A percentile compares a stretch with the other conserved stretches of the same genome.
Conservation (phyloP, 1,140 invertebrate genomes). For the Phthorimaea operculella region DNA sequence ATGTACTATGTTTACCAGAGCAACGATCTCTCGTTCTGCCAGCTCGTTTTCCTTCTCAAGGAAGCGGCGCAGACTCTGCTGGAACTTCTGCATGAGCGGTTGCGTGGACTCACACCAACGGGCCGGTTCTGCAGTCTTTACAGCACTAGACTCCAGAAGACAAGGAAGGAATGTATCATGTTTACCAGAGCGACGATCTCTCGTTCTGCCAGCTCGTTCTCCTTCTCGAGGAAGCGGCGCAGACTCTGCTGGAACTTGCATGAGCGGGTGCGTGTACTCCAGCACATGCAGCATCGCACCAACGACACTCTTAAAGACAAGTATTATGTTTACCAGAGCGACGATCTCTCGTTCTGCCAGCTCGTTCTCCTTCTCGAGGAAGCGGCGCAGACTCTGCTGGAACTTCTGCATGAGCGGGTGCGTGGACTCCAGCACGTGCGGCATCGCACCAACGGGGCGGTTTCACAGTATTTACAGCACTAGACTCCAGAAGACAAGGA, state of each 20-base stretch:
- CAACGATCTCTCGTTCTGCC: too few relatives aligned
- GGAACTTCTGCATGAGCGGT: conserved; percentile 63
- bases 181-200: conserved; percentile 55
- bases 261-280: conserved; percentile 57
- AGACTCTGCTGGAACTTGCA: conserved; percentile 62
- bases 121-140: too few relatives aligned
- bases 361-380: conserved; percentile 57
- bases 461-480: too few relatives aligned
- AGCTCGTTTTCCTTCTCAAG: conserved; percentile 56
- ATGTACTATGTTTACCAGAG: too few relatives aligned
- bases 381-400: conserved; percentile 52
- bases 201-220: conserved; percentile 52
- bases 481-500: too few relatives aligned
- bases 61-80: conserved; percentile 51
- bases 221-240: conserved; percentile 51
- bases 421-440: conserved; percentile 53
- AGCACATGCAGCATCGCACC: conserved; percentile 55
- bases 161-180: too few relatives aligned
- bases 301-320: too few relatives aligned
- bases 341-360: conserved; percentile 52
- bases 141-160: too few relatives aligned
- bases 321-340: conserved; percentile 45
- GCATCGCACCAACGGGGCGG: conserved; percentile 39
- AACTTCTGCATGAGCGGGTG: conserved; percentile 63
- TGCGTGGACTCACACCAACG: too few relatives aligned